These are phyloP conservation scores for Caligus rogercresseyi DNA, from an alignment of 1,140 invertebrate genomes.

Conservation along the genomic window DNA sequence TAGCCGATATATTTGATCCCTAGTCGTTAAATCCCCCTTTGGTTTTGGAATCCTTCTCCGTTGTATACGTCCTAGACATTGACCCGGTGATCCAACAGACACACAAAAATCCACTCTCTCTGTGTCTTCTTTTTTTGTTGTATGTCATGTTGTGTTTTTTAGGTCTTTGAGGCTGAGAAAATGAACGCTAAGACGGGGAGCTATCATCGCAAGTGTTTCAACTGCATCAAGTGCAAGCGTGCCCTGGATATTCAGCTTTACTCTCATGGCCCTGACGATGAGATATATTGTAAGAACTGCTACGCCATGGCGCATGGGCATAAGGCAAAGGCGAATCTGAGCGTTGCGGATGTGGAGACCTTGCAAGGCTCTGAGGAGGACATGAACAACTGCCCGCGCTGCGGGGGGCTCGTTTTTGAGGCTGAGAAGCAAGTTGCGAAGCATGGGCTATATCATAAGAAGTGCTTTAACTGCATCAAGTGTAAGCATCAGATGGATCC, in stretches of 20 bases:
- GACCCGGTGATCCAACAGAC: too few species aligned
- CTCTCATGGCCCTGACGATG: slow-evolving; percentile 64
- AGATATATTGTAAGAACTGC: slow-evolving; percentile 71
- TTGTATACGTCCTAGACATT: too few species aligned
- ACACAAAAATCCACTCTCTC: too few species aligned
- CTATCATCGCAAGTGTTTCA: slow-evolving; percentile 86
- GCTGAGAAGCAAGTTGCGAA: slow-evolving; percentile 84
- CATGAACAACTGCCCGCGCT: slow-evolving; percentile 35
- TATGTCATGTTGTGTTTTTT: not conserved
- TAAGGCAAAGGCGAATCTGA: slow-evolving; percentile 31
- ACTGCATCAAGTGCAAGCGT: slow-evolving; percentile 70
- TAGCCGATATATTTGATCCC: too few species aligned
- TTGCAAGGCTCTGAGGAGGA: slow-evolving; percentile 1
- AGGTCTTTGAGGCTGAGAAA: slow-evolving; percentile 20
- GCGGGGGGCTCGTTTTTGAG: slow-evolving; percentile 56
- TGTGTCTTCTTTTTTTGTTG: too few species aligned
- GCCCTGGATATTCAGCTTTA: slow-evolving; percentile 66
- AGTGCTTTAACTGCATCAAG: slow-evolving; percentile 18
- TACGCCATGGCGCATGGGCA: slow-evolving; percentile 65
- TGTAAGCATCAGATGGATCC: slow-evolving; percentile 19
- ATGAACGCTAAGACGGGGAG: slow-evolving; percentile 32
- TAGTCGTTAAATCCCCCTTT: too few species aligned
- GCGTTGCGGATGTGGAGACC: slow-evolving; percentile 9
- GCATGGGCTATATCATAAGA: slow-evolving; percentile 20
- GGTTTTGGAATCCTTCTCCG: too few species aligned